Percentiles rank a stretch among this genome's conserved stretches.
Evolutionary conservation across 2,797 vertebrate species (phyloP).

Genomic region (Gambusia yucatana): DNA sequence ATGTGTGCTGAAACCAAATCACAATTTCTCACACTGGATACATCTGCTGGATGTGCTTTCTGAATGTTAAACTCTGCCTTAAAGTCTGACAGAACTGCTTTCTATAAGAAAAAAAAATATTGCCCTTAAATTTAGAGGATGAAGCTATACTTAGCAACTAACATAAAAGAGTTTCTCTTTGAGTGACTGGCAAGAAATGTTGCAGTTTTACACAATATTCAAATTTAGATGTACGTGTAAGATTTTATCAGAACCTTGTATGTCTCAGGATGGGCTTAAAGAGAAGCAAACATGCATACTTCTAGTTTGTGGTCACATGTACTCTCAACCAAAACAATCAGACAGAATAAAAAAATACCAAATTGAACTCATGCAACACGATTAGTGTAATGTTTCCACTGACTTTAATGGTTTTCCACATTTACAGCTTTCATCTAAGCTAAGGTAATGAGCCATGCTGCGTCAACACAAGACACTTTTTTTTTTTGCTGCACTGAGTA

Average conservation of each 20-base stretch:
- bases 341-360: not conserved
- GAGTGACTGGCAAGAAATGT: too few species aligned
- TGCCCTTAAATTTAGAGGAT: not conserved
- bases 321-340: not conserved
- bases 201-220: too few species aligned
- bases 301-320: not conserved
- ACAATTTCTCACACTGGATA: slow-evolving; percentile 16
- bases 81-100: not conserved
- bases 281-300: not conserved
- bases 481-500: not conserved
- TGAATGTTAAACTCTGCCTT: not conserved
- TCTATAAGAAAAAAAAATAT: not conserved
- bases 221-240: not conserved
- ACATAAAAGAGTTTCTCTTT: too few species aligned
- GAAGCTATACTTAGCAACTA: not conserved
- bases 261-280: not conserved
- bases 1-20: slow-evolving; percentile 30
- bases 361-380: not conserved
- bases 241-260: not conserved
- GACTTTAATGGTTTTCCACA: not conserved
- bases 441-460: slow-evolving; percentile 1
- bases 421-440: not conserved
- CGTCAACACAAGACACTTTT: not conserved
- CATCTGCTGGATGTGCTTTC: not conserved
- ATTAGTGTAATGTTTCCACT: not conserved